phyloP scores from a whole-genome alignment of 2,113 vertebrate species.

The Ailurus styani region DNA sequence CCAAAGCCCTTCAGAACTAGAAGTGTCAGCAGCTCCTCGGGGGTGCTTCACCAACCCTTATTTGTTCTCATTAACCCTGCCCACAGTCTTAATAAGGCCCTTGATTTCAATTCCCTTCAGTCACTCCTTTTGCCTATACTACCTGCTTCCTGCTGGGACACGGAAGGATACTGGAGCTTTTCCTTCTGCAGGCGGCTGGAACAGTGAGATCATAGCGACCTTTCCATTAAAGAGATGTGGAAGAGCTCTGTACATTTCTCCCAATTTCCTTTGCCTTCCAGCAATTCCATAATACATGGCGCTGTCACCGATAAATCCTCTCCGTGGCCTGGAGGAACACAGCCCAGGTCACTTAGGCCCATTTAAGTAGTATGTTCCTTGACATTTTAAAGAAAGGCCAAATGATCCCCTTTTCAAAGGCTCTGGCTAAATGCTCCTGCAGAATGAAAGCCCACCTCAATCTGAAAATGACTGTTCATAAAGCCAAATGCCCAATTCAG shows the following conservation, averaged over 20 bases:
- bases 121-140: background rate
- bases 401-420: background rate
- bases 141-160: background rate
- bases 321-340: background rate
- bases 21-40: background rate
- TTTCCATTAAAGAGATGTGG: background rate
- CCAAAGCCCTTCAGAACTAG: background rate
- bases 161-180: background rate
- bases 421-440: background rate
- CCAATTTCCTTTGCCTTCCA: background rate
- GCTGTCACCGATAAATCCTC: background rate
- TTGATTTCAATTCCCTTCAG: background rate
- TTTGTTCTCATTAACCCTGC: background rate
- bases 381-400: conserved; percentile 25
- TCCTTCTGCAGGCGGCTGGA: background rate
- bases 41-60: background rate
- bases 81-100: background rate
- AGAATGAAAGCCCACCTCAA: conserved; percentile 19
- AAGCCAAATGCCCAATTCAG: background rate
- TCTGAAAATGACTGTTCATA: conserved; percentile 41
- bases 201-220: background rate
- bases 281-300: background rate
- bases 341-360: background rate
- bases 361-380: conserved; percentile 27
- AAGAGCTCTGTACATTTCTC: background rate